A percentile compares a stretch with the other conserved stretches of the same genome.
Conservation (phyloP, 2,797 vertebrate species). For the Eleutherodactylus coqui region DNA sequence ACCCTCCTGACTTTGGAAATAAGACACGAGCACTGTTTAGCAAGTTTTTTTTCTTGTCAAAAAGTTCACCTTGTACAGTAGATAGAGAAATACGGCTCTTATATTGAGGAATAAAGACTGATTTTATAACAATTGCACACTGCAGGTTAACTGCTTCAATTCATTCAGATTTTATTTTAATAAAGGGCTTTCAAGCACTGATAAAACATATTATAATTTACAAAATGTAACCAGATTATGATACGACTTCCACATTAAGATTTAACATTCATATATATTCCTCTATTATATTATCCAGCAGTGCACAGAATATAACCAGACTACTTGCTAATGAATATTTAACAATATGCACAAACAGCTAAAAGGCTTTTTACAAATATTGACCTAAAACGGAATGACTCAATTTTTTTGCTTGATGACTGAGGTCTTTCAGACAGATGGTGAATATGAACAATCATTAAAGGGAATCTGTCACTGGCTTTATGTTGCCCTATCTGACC, state of each 20-base stretch:
- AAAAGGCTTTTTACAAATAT: constrained; percentile 58
- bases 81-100: too few species aligned
- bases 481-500: too few species aligned
- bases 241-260: neutral
- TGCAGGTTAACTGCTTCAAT: too few species aligned
- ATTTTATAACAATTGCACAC: too few species aligned
- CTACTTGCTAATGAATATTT: constrained; percentile 46
- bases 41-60: too few species aligned
- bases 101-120: too few species aligned
- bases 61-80: too few species aligned
- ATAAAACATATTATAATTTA: constrained; percentile 1
- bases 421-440: constrained; percentile 46
- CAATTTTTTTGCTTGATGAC: constrained; percentile 42
- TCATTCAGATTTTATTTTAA: neutral
- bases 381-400: constrained; percentile 47
- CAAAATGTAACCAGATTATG: neutral
- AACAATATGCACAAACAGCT: constrained; percentile 46
- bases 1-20: too few species aligned
- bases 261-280: neutral
- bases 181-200: neutral
- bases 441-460: constrained; percentile 37
- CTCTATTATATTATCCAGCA: neutral
- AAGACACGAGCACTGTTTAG: too few species aligned
- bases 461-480: too few species aligned
- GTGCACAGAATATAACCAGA: constrained; percentile 27